phyloP scores from a whole-genome alignment of 2,888 invertebrate genomes.

The Cephonodes hylas region DNA sequence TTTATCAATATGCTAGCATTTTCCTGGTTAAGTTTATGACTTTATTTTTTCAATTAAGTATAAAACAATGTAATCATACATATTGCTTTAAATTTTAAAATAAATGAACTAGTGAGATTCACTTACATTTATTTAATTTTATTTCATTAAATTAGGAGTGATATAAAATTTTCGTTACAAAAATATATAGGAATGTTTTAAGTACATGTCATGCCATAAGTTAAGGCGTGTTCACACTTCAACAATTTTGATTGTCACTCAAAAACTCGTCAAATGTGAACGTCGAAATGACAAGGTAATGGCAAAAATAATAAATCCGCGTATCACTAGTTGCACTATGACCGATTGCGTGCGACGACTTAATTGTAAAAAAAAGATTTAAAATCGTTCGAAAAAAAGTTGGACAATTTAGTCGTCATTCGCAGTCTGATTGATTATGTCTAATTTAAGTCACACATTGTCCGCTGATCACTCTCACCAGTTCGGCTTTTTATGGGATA shows the following conservation, averaged over 20 bases:
- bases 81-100: too few species aligned
- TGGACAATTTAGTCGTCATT: neutral
- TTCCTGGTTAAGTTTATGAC: too few species aligned
- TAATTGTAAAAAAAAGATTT: neutral
- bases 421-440: neutral
- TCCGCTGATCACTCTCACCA: conserved; percentile 51
- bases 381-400: neutral
- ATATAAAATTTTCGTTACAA: neutral
- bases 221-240: neutral
- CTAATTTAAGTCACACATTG: neutral
- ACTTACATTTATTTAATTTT: neutral
- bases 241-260: neutral
- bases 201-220: conserved; percentile 4
- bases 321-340: neutral
- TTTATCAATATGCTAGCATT: too few species aligned
- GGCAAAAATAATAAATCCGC: neutral
- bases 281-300: conserved; percentile 5
- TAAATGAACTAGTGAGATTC: conserved; percentile 4
- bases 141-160: neutral
- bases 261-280: neutral
- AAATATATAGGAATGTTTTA: conserved; percentile 11
- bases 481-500: conserved; percentile 68
- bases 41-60: too few species aligned
- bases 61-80: too few species aligned
- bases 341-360: neutral